Conservation (phyloP, 2,113 vertebrate species). For the Patagioenas fasciata region DNA sequence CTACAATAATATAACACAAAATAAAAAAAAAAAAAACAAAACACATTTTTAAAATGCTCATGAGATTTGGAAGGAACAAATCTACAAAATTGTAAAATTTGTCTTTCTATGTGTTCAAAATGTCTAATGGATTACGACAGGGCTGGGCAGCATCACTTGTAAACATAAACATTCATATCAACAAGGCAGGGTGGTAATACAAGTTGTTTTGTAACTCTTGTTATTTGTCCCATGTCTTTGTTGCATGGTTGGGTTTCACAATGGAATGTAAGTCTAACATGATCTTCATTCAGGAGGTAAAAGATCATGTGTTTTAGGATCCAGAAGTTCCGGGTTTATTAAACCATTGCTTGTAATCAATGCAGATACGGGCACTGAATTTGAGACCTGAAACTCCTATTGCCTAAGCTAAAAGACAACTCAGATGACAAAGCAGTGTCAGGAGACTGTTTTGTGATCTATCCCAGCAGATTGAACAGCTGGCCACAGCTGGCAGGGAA, state of each 20-base stretch:
- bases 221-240: background rate
- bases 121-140: background rate
- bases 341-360: fast-evolving
- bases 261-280: background rate
- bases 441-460: background rate
- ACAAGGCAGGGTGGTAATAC: background rate
- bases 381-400: background rate
- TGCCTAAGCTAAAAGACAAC: background rate
- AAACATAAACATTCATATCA: background rate
- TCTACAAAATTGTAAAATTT: background rate
- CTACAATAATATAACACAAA: background rate
- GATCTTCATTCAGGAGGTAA: background rate
- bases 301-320: background rate
- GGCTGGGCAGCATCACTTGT: background rate
- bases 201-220: background rate
- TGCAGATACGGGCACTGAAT: background rate
- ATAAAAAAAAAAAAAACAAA: background rate
- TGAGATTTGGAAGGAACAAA: background rate
- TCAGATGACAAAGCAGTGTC: background rate
- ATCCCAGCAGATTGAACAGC: background rate
- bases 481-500: background rate
- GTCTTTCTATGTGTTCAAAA: background rate
- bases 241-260: background rate
- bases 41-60: background rate
- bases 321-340: background rate